A percentile compares a stretch with the other conserved stretches of the same genome.
Evolutionary conservation across 2,888 invertebrate genomes (phyloP).

Genomic region (Eledone cirrhosa): DNA sequence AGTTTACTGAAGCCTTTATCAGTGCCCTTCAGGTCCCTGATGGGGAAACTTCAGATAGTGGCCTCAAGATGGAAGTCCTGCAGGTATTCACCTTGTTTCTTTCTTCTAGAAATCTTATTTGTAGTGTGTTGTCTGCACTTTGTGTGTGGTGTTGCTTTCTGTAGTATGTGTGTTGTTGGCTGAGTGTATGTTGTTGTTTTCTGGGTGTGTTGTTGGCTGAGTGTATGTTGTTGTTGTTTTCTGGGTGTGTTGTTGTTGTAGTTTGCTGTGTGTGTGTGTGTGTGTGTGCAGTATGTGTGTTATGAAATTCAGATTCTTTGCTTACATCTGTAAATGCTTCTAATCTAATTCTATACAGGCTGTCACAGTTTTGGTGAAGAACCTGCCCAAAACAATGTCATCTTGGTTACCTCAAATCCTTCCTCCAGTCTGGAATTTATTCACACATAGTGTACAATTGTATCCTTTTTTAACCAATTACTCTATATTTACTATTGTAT

Average conservation of each 20-base stretch:
- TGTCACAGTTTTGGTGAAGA: constrained; percentile 73
- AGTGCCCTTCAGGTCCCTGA: constrained; percentile 71
- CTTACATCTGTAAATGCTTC: neutral
- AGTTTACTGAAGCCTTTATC: constrained; percentile 74
- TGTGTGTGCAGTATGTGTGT: neutral
- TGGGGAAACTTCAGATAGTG: constrained; percentile 71
- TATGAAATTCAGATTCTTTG: constrained; percentile 1
- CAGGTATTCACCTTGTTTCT: constrained; percentile 66
- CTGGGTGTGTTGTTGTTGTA: too few species aligned
- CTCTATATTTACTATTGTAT: neutral
- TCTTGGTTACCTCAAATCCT: constrained; percentile 74
- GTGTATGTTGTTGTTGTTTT: too few species aligned
- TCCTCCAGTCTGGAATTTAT: constrained; percentile 75
- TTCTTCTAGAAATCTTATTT: neutral
- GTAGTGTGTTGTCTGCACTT: too few species aligned
- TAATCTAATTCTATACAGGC: constrained; percentile 61
- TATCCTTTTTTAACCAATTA: constrained; percentile 58
- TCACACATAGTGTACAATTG: constrained; percentile 75
- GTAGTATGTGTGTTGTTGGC: too few species aligned
- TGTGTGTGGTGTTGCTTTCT: too few species aligned
- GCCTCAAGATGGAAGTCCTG: constrained; percentile 75
- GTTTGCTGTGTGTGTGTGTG: neutral
- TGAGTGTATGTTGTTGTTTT: neutral
- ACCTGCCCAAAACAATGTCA: constrained; percentile 73
- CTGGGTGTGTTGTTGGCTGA: neutral